Base-by-base conservation (phyloP, 2,888 invertebrate genomes). In the Didymodactylos carnosus region DNA sequence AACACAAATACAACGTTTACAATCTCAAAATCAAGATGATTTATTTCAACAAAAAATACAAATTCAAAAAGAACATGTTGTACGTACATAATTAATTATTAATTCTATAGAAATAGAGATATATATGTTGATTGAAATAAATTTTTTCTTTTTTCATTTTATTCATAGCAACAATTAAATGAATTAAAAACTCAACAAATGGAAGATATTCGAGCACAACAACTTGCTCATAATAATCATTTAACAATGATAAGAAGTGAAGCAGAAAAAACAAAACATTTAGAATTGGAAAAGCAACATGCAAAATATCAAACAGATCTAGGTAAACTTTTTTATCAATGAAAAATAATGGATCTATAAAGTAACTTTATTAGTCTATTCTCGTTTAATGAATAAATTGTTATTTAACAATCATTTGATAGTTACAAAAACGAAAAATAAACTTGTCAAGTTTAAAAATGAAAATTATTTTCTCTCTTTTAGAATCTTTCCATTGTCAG, bases 161-260 rank as follows among this genome's bases (percentile, higher is more conserved):
- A 35, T 62, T 62, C n/a, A 6, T 29, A 70, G 70, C 16, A 70
- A 27, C 40, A 74, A 71, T 62, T 74, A 35, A 70, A 40, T 25
- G 76, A 76, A 51, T 72, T 82, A 70, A 78, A 78, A 73, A 71
- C 75, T 29, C 76, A 76, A 19, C 81, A 82, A 75, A 76, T 80
- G 39, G 80, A 80, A 73, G 82, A 82, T 71, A 78, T 82, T 77
- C 77, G 80, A 75, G 78, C 77, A 1, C 80, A 79, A 75, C 77
- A 80, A 77, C 75, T 79, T 14, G 82, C 82, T 8, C 82, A 83
- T 76, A 78, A 78, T 70, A 78, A 78, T 2, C 78, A 79, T 13
- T 25, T 82, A 35, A 79, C 80, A 23, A 49, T 41, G 19, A n/a
- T 74, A 16, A 70, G 75, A 39, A 41, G 62, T 51, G 46, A 75